Conservation (phyloP, 2,888 invertebrate species). For the Eubasilissa splendida region DNA sequence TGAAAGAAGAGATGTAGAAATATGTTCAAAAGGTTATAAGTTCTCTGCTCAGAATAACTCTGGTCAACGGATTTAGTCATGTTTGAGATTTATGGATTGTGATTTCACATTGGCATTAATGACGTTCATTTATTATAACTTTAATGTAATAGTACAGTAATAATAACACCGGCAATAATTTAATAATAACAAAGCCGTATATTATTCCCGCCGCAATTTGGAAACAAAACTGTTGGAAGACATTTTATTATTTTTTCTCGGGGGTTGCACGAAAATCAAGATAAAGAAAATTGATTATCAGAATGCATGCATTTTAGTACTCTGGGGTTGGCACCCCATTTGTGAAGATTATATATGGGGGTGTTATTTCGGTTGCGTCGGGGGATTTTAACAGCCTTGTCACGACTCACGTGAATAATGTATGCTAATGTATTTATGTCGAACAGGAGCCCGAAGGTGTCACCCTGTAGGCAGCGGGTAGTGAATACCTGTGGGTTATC, state of each 20-base stretch:
- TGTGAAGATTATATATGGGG: constrained; percentile 22
- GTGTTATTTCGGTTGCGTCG: constrained; percentile 21
- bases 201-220: too few species aligned
- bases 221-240: constrained; percentile 11
- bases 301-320: constrained; percentile 32
- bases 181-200: too few species aligned
- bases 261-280: constrained; percentile 25
- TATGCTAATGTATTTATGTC: constrained; percentile 50
- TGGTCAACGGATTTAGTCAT: too few species aligned
- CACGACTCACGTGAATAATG: constrained; percentile 55
- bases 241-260: constrained; percentile 13
- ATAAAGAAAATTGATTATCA: constrained; percentile 40
- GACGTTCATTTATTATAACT: too few species aligned
- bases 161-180: too few species aligned
- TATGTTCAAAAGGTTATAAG: too few species aligned
- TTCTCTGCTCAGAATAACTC: too few species aligned
- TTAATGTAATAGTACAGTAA: too few species aligned
- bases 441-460: constrained; percentile 23
- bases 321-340: constrained; percentile 18
- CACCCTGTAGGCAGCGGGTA: not conserved
- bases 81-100: too few species aligned
- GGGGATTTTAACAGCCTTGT: constrained; percentile 53
- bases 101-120: too few species aligned
- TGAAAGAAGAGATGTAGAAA: too few species aligned
- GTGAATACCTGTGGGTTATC: not conserved